A percentile compares a stretch with the other conserved stretches of the same genome.
phyloP scores from a whole-genome alignment of 1,140 invertebrate species.

The Lepidurus packardi region DNA sequence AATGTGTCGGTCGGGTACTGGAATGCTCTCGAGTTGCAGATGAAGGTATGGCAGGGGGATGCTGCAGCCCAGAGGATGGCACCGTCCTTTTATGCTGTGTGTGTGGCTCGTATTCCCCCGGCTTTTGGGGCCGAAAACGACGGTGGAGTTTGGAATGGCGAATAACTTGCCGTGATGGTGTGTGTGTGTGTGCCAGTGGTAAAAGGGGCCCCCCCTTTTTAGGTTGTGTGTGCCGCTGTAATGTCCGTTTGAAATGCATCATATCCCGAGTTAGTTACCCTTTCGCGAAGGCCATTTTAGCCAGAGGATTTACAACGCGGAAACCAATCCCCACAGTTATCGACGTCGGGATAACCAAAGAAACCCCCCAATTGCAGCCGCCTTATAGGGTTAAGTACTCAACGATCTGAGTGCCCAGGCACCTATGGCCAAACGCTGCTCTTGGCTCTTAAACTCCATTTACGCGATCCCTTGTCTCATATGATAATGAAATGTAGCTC shows the following conservation, averaged over 20 bases:
- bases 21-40: conserved; percentile 8
- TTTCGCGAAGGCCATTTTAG: neutral
- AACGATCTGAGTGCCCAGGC: conserved; percentile 12
- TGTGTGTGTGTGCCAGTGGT: neutral
- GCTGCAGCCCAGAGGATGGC: conserved; percentile 9
- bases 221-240: conserved; percentile 13
- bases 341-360: conserved; percentile 17
- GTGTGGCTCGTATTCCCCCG: neutral
- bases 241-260: conserved; percentile 21
- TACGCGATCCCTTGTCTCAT: conserved; percentile 21
- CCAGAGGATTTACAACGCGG: neutral
- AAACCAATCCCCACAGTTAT: conserved; percentile 18
- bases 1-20: neutral
- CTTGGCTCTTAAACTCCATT: neutral
- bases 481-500: conserved; percentile 22
- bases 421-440: conserved; percentile 1
- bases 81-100: conserved; percentile 13
- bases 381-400: conserved; percentile 21
- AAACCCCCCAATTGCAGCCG: conserved; percentile 15
- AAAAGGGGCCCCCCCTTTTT: conserved; percentile 10
- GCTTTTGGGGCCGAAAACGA: conserved; percentile 12
- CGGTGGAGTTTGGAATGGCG: neutral
- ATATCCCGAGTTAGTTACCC: conserved; percentile 14
- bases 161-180: neutral
- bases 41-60: conserved; percentile 10